Conservation (phyloP, 2,888 invertebrate species). For the Mystacides longicornis region DNA sequence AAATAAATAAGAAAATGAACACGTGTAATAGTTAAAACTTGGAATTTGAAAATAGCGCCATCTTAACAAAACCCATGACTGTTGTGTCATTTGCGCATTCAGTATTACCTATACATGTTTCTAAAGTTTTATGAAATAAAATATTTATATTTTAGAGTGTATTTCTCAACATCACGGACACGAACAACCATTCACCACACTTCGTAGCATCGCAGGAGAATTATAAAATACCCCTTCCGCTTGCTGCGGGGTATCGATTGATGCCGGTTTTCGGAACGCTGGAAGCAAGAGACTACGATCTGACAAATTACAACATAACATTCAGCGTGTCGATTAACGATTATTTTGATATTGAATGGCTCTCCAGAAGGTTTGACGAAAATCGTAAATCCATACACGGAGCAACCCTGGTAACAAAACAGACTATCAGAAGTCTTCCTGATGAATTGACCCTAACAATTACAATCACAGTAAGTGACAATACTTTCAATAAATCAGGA, state of each 20-base stretch:
- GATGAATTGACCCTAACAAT: neutral
- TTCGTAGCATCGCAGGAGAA: slow-evolving; percentile 37
- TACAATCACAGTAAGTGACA: neutral
- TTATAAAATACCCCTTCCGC: slow-evolving; percentile 45
- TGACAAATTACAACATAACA: slow-evolving; percentile 37
- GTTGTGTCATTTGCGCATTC: no score
- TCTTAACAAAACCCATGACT: no score
- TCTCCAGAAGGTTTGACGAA: neutral
- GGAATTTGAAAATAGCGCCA: no score
- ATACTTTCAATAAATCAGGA: no score
- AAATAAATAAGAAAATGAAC: no score
- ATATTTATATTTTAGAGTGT: no score
- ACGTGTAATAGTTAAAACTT: no score
- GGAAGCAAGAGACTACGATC: slow-evolving; percentile 45
- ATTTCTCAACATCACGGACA: slow-evolving; percentile 37
- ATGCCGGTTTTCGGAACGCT: slow-evolving; percentile 41
- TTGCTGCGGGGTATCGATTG: slow-evolving; percentile 34
- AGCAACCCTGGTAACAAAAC: neutral
- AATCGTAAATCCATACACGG: neutral
- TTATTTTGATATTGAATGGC: neutral
- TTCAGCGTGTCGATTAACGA: neutral
- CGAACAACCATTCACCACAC: slow-evolving; percentile 45
- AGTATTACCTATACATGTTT: no score
- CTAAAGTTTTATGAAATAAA: no score
- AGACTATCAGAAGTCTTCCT: neutral